Evolutionary conservation across 2,797 vertebrate species (phyloP), one percentile per base, ranked within the genome.

Genomic region (Enteromius treurensis): DNA sequence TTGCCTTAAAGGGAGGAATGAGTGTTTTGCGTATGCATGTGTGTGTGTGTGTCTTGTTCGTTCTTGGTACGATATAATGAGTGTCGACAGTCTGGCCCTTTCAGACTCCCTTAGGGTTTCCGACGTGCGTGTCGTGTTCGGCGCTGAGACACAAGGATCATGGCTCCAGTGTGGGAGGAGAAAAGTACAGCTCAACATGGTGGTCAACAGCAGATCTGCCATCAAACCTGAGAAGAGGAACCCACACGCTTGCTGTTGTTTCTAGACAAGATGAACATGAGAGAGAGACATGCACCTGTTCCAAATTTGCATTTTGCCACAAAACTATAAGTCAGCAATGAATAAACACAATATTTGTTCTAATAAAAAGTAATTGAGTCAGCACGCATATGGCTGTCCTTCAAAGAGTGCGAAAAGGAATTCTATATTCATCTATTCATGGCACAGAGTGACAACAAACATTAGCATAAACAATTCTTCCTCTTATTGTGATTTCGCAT

Each of bases 101-200:
- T 79, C 17, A 23, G 40, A 62, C 87, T 85, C 80, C 87, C 77
- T 84, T 88, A 88, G 90, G 89, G 87, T 81, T 90, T 88, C 87
- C 86, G 90, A 42, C 90, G 85, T 91, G 90, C 89, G 87, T 87
- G 80, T 83, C 62, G 81, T 86, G 86, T 92, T 91, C 89, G 90
- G 89, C 86, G 89, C 87, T 89, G 91, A 94, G 71, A 92, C 90
- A 89, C 83, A 87, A 85, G 93, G 92, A 93, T 94, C 93, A 92
- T 83, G 86, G 88, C 90, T 91, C 91, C 91, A 89, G 89, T 73
- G 84, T 68, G 86, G 85, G 92, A 90, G 89, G 85, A 90, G 89
- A 85, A 91, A 93, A 93, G 89, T 92, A 88, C 87, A 91, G 90
- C 91, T 92, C 91, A 91, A 91, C 90, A 90, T 90, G 89, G 88